phyloP scores from a whole-genome alignment of 2,113 vertebrate species.

The Sporophila hypoxantha region DNA sequence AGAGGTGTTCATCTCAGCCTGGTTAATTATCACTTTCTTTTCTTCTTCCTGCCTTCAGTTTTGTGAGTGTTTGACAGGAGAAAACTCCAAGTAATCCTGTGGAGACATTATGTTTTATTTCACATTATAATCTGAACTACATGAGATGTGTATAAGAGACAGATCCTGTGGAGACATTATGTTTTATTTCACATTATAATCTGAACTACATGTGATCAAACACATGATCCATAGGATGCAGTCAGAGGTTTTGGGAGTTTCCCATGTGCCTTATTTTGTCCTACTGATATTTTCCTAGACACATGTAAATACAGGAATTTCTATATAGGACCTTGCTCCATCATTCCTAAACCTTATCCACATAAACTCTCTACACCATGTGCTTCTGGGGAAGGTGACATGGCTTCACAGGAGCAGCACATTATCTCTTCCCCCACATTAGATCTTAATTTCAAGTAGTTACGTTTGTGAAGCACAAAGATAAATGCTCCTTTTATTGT shows the following conservation, averaged over 20 bases:
- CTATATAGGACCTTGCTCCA: background rate
- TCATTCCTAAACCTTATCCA: background rate
- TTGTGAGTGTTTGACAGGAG: background rate
- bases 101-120: background rate
- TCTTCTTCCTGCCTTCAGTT: background rate
- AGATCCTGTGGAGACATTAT: background rate
- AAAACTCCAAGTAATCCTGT: background rate
- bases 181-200: background rate
- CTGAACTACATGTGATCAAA: background rate
- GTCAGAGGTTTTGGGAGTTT: background rate
- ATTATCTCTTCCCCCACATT: background rate
- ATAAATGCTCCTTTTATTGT: background rate
- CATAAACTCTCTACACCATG: background rate
- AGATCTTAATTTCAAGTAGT: background rate
- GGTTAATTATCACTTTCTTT: background rate
- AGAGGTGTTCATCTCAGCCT: background rate
- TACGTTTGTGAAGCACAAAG: background rate
- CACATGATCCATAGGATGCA: background rate
- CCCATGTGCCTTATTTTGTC: background rate
- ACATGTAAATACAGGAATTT: background rate
- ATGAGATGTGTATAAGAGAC: too few species aligned
- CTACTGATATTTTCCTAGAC: background rate
- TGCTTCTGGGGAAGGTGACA: background rate
- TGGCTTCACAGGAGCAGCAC: background rate
- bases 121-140: background rate